These are phyloP conservation scores for Vipera latastei DNA, from an alignment of 2,797 vertebrate genomes.

Conservation along the genomic window DNA sequence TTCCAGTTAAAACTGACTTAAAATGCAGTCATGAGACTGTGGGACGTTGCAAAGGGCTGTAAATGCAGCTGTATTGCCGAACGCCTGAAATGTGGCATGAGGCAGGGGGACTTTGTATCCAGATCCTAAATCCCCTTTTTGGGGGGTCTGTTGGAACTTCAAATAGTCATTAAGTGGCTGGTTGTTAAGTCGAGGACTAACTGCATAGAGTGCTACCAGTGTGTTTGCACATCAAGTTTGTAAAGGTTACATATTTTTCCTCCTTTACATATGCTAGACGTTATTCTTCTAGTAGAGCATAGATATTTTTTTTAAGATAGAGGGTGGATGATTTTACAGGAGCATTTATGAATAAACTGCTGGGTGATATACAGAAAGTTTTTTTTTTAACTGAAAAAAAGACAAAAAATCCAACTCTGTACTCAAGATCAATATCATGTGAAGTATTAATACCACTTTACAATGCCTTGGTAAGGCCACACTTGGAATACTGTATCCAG, in stretches of 20 bases:
- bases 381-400: neutral
- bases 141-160: neutral
- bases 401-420: neutral
- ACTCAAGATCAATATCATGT: too few relatives aligned
- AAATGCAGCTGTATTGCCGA: neutral
- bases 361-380: neutral
- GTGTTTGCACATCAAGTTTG: neutral
- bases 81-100: neutral
- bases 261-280: neutral
- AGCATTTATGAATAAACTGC: neutral
- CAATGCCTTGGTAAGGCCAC: too few relatives aligned
- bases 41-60: neutral
- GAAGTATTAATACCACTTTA: too few relatives aligned
- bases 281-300: neutral
- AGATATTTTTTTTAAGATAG: neutral
- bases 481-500: too few relatives aligned
- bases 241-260: neutral
- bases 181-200: neutral
- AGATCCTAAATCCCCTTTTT: neutral
- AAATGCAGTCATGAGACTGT: neutral
- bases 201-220: neutral
- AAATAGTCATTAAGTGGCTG: neutral
- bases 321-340: neutral
- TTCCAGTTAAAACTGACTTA: neutral
- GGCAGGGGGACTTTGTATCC: neutral